Conservation (phyloP, 1,140 invertebrate genomes). For the Maconellicoccus hirsutus region DNA sequence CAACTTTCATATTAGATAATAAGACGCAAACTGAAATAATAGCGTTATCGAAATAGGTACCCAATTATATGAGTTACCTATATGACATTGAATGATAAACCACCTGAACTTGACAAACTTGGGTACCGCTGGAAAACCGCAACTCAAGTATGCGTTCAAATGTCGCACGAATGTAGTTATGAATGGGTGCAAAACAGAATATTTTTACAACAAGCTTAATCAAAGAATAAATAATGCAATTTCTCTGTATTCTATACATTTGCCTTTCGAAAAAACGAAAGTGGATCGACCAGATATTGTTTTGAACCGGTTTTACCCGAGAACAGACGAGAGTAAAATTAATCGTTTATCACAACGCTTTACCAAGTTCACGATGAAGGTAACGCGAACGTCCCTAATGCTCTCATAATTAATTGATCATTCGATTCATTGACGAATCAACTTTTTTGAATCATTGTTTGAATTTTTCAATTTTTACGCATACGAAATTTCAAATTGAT, state of each 20-base stretch:
- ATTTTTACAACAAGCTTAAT: not conserved
- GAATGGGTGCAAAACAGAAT: not conserved
- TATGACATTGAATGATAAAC: not conserved
- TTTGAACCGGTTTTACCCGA: not conserved
- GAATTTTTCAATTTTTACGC: too few relatives aligned
- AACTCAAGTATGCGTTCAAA: too few relatives aligned
- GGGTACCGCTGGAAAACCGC: too few relatives aligned
- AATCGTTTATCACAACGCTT: not conserved
- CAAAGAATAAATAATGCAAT: slow-evolving; percentile 9
- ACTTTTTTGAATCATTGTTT: too few relatives aligned
- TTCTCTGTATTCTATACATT: not conserved
- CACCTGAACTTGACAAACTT: too few relatives aligned
- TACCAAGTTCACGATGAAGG: slow-evolving; percentile 7
- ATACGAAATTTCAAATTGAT: too few relatives aligned
- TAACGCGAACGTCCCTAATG: not conserved
- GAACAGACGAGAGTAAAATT: not conserved
- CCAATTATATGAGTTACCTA: not conserved
- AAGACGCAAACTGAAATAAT: not conserved
- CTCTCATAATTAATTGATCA: not conserved
- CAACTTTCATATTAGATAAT: not conserved
- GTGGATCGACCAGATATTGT: slow-evolving; percentile 2
- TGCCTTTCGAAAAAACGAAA: slow-evolving; percentile 3
- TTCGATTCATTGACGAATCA: not conserved
- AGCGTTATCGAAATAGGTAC: not conserved
- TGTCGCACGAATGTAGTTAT: too few relatives aligned